Evolutionary conservation across 2,888 invertebrate genomes (phyloP), one percentile per base, ranked within the genome.

Genomic region (Athalia rosae): DNA sequence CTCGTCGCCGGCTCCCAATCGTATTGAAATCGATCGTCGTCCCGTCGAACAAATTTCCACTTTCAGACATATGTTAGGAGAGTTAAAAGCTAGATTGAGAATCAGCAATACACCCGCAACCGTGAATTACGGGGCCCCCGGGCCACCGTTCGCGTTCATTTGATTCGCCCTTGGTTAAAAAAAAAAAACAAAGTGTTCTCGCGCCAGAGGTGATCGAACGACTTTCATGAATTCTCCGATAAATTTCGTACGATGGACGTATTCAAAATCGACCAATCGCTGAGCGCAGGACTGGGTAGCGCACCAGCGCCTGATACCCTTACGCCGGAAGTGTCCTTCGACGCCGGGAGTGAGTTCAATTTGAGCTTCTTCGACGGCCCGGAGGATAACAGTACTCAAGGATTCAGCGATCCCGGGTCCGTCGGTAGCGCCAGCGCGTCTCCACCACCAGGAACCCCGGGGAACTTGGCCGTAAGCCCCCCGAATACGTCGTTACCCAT

Each of bases 341-440:
- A 95, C 90, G 94, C 94, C 84, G 94, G 93, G 87, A 93, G 94
- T 82, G 95, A 95, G 90, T 96, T 96, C 90, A 94, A 95, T 90
- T 92, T 96, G 87, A 93, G 95, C 90, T 96, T 95, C 91, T 95
- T 95, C 91, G 95, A 96, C 90, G 91, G 91, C 53, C 91, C 92
- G 73, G 94, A 94, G 85, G 93, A 93, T 85, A 93, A 93, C 85
- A 93, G 92, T 83, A 93, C 93, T 6, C 93, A 93, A 86, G 93
- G 93, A 69, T 94, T 93, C 89, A 93, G 94, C 89, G 93, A 93
- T 88, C 92, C 93, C 56, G 93, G 93, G 53, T 94, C 94, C 76
- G 92, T 94, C 76, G 94, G 93, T 78, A 89, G 89, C 79, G 88
- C 89, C 67, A 89, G 89, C 82, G 88, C 87, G 50, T 89, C 89